Evolutionary conservation across 2,888 invertebrate species (phyloP).

Genomic region (Spilarctia lutea): DNA sequence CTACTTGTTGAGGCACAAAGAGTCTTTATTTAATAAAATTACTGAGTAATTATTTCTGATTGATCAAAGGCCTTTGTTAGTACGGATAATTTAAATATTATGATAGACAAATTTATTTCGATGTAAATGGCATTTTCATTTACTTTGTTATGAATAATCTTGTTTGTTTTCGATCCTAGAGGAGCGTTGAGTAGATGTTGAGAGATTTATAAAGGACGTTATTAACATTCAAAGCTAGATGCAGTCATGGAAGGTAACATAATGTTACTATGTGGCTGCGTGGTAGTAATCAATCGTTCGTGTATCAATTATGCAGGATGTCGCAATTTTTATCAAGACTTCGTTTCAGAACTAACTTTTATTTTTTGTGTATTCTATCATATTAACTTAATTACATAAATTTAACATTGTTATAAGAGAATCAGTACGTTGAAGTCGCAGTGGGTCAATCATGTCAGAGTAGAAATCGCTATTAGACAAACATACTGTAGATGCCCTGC

Average conservation of each 20-base stretch:
- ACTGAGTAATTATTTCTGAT: slow-evolving; percentile 3
- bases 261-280: background rate
- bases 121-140: background rate
- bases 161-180: background rate
- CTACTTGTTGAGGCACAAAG: background rate
- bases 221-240: background rate
- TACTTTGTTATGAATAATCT: background rate
- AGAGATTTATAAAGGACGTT: background rate
- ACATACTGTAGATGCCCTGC: no score
- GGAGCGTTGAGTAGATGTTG: background rate
- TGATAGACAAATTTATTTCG: background rate
- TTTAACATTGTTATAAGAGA: no score
- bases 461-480: no score
- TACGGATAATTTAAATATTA: background rate
- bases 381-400: no score
- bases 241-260: background rate
- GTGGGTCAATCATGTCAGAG: no score
- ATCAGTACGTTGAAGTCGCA: no score
- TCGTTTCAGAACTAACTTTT: background rate
- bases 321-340: background rate
- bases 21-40: slow-evolving; percentile 1
- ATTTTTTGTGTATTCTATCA: background rate
- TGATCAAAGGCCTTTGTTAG: slow-evolving; percentile 6
- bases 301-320: background rate
- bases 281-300: background rate